These are phyloP conservation scores for Allolobophora icterica DNA, from an alignment of 2,888 invertebrate genomes.

Conservation along the genomic window DNA sequence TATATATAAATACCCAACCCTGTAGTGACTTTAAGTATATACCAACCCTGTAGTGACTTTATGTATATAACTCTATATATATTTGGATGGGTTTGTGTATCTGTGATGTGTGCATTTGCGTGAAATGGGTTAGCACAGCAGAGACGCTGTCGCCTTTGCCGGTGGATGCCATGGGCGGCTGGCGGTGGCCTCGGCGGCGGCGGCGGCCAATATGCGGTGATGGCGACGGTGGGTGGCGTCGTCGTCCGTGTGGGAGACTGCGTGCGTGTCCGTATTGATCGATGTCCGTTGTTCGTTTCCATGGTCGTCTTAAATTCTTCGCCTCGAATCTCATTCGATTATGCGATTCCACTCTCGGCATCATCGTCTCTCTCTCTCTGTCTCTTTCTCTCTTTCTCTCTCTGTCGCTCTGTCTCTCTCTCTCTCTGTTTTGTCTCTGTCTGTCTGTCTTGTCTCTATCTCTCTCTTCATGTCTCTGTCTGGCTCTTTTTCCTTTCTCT, in stretches of 20 bases:
- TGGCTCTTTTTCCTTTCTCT: no score
- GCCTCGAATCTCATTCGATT: constrained; percentile 23
- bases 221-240: neutral
- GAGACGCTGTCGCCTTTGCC: neutral
- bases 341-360: constrained; percentile 6
- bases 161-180: neutral
- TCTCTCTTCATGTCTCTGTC: no score
- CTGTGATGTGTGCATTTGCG: neutral
- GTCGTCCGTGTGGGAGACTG: neutral
- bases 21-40: no score
- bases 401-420: neutral
- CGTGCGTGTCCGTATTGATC: neutral
- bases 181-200: neutral
- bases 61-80: no score
- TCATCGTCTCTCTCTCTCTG: neutral
- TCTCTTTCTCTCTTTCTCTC: neutral
- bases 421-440: neutral
- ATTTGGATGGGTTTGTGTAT: neutral
- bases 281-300: neutral
- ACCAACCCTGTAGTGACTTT: no score
- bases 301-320: constrained; percentile 17
- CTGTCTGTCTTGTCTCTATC: neutral
- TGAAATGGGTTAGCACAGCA: constrained; percentile 8
- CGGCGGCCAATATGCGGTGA: neutral
- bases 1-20: neutral